Evolutionary conservation across 1,140 invertebrate species (phyloP).

Genomic region (Trichonephila clavata): DNA sequence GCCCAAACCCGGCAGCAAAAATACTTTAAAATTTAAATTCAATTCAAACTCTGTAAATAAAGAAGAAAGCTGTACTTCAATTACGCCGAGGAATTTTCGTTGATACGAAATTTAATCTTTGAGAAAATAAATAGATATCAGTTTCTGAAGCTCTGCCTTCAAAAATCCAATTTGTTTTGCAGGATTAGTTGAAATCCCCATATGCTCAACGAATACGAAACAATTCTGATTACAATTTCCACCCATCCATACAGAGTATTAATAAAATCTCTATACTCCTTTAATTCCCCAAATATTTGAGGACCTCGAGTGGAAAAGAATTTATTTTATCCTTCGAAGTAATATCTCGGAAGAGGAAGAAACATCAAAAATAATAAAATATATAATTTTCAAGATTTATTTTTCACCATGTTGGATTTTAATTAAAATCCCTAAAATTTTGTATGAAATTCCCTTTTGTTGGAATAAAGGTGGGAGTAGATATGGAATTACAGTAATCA

Average conservation of each 20-base stretch:
- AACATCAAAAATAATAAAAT: background rate
- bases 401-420: background rate
- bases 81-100: no score
- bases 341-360: background rate
- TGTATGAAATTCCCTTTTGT: background rate
- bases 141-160: no score
- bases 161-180: background rate
- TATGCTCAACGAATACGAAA: background rate
- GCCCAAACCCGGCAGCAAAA: no score
- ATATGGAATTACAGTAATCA: slow-evolving; percentile 10
- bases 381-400: background rate
- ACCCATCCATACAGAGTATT: background rate
- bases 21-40: no score
- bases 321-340: background rate
- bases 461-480: background rate
- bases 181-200: background rate
- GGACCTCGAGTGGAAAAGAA: background rate
- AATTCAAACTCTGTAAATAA: no score
- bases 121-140: no score
- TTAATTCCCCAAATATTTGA: background rate
- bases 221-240: background rate
- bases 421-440: slow-evolving; percentile 5
- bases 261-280: background rate
- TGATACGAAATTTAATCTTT: no score
- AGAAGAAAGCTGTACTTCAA: no score